Conservation (phyloP, 2,888 invertebrate genomes). For the Nyleta sp. region DNA sequence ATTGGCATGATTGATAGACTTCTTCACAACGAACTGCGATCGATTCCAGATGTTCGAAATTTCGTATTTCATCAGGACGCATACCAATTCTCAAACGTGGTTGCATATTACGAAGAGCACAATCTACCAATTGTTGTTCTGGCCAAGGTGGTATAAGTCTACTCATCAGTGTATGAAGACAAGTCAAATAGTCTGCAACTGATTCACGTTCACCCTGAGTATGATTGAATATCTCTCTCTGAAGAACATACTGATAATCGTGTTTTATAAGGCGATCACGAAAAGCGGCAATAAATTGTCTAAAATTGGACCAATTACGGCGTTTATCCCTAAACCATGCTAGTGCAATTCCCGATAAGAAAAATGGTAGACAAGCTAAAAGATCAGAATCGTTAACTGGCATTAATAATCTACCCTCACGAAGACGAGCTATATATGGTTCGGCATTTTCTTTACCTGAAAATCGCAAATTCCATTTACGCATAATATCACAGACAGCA, state of each 20-base stretch:
- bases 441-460: conserved; percentile 12
- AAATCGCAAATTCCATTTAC: conserved; percentile 2
- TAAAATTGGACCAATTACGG: not conserved
- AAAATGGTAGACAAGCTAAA: conserved; percentile 11
- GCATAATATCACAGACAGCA: conserved; percentile 8
- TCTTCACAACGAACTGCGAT: not conserved
- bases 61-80: not conserved
- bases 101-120: conserved; percentile 15
- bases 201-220: conserved; percentile 32
- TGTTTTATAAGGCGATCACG: not conserved
- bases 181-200: conserved; percentile 27
- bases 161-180: conserved; percentile 19
- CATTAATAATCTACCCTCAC: conserved; percentile 4
- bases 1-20: not conserved
- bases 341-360: not conserved
- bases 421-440: not conserved
- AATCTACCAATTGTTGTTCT: not conserved
- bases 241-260: conserved; percentile 17
- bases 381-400: conserved; percentile 3
- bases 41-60: not conserved
- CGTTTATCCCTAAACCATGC: conserved; percentile 9
- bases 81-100: conserved; percentile 3
- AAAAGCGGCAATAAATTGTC: conserved; percentile 9
- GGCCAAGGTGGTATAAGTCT: conserved; percentile 1
- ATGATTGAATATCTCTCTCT: not conserved